A percentile compares a stretch with the other conserved stretches of the same genome.
Evolutionary conservation across 2,888 invertebrate species (phyloP).

Genomic region (Liposcelis brunnea): DNA sequence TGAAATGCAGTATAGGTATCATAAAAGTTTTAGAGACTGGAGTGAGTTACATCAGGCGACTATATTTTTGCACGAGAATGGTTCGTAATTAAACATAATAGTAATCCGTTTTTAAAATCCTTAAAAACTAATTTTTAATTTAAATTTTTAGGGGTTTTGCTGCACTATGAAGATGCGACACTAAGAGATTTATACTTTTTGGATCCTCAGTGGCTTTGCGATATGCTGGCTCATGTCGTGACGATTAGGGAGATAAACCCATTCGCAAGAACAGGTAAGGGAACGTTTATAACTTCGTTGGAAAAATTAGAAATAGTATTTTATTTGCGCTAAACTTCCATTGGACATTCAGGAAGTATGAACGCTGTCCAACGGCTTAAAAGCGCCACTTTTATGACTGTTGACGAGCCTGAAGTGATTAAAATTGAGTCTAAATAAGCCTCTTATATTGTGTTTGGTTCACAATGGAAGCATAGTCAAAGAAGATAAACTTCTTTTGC

Average conservation of each 20-base stretch:
- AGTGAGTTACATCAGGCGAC: constrained; percentile 91
- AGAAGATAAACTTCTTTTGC: too few species aligned
- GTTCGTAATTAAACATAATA: too few species aligned
- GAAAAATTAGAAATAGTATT: too few species aligned
- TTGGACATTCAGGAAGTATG: too few species aligned
- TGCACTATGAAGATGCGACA: constrained; percentile 89
- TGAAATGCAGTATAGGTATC: constrained; percentile 46
- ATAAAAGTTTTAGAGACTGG: constrained; percentile 64
- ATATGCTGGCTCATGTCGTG: constrained; percentile 91
- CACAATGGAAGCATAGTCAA: too few species aligned
- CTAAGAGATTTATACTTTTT: constrained; percentile 89
- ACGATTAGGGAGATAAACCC: constrained; percentile 95
- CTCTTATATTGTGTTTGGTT: too few species aligned
- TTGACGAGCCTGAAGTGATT: too few species aligned
- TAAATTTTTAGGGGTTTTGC: constrained; percentile 49
- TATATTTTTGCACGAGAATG: constrained; percentile 93
- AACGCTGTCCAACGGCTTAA: too few species aligned
- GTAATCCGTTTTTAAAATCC: constrained; percentile 8
- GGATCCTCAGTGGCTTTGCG: constrained; percentile 97
- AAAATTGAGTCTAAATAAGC: too few species aligned
- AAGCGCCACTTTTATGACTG: too few species aligned
- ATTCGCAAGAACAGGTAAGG: constrained; percentile 64
- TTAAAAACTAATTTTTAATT: constrained; percentile 7
- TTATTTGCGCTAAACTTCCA: too few species aligned
- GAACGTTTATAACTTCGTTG: too few species aligned